Base-by-base conservation (phyloP, 2,888 invertebrate genomes). In the Laothoe populi region DNA sequence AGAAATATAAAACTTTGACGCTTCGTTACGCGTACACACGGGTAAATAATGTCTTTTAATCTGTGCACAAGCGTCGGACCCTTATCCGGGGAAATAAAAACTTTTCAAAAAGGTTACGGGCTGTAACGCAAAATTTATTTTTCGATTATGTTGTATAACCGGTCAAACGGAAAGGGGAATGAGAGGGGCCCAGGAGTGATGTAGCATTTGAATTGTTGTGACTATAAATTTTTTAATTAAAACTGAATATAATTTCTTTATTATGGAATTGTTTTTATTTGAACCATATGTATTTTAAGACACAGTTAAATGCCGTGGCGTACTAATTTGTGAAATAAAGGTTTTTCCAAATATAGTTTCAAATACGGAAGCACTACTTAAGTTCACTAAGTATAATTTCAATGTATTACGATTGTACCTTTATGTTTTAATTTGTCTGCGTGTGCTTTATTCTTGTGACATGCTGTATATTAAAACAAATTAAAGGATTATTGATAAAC, bases 41-140 rank as follows among this genome's bases (percentile, higher is more conserved):
- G 81, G 82, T 85, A 88, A 89, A 87, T 88, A 88, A 89, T 87
- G 88, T 87, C 82, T 89, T 88, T 89, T 90, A 90, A 90, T 88
- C 86, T 88, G 71, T 77, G 80, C 78, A 83, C 76, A 81, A 84
- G 73, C 81, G 79, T 74, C 78, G 79, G 81, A 87, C 88, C 88
- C 83, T 86, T 84, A 84, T 86, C 82, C 82, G 71, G 71, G 74
- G 68, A 75, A 79, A 82, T 80, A 81, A 86, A 86, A 88, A 86
- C 79, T 86, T 84, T 76, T 74, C 75, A 77, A 63, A 75, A 81
- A 84, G 83, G 83, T 81, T 82, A 79, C 73, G 71, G 79, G 79
- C 79, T 77, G 84, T 77, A 79, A 79, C 77, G 82, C 78, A 74
- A 81, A 83, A 84, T 83, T 79, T 86, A 84, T 88, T 83, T 86